A percentile compares a stretch with the other conserved stretches of the same genome.
Conservation (phyloP, 2,888 invertebrate species). For the Spialia ferax region DNA sequence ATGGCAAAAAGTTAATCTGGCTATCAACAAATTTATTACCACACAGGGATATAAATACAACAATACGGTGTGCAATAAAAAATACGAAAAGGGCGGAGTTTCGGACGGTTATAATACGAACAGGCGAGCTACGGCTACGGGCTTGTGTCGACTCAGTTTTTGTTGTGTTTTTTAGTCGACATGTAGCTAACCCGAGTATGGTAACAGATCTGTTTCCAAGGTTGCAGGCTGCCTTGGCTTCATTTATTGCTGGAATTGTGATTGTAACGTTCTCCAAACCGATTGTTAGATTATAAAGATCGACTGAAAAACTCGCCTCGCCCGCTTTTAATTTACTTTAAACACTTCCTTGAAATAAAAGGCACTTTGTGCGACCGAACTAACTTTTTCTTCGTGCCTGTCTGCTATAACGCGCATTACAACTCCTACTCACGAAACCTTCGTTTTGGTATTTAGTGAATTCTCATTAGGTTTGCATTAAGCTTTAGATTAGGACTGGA, state of each 20-base stretch:
- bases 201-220: slow-evolving; percentile 78
- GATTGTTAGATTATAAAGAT: slow-evolving; percentile 65
- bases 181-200: slow-evolving; percentile 64
- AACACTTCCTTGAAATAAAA: slow-evolving; percentile 74
- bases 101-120: slow-evolving; percentile 75
- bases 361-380: slow-evolving; percentile 55
- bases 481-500: slow-evolving; percentile 52
- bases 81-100: slow-evolving; percentile 73
- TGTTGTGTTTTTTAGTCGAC: slow-evolving; percentile 70
- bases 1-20: slow-evolving; percentile 37
- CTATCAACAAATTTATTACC: slow-evolving; percentile 39
- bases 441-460: slow-evolving; percentile 61
- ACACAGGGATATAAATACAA: slow-evolving; percentile 38
- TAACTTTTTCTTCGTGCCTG: slow-evolving; percentile 73
- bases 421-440: slow-evolving; percentile 71
- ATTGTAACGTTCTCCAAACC: slow-evolving; percentile 63
- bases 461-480: slow-evolving; percentile 59
- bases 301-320: slow-evolving; percentile 62
- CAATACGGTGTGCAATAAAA: slow-evolving; percentile 49
- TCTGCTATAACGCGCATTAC: slow-evolving; percentile 71
- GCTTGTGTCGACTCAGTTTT: slow-evolving; percentile 67
- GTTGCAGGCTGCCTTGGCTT: slow-evolving; percentile 65
- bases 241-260: slow-evolving; percentile 65
- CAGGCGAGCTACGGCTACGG: slow-evolving; percentile 66
- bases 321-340: slow-evolving; percentile 67